Evolutionary conservation across 1,140 invertebrate genomes (phyloP).

Genomic region (Brachionus sp.): DNA sequence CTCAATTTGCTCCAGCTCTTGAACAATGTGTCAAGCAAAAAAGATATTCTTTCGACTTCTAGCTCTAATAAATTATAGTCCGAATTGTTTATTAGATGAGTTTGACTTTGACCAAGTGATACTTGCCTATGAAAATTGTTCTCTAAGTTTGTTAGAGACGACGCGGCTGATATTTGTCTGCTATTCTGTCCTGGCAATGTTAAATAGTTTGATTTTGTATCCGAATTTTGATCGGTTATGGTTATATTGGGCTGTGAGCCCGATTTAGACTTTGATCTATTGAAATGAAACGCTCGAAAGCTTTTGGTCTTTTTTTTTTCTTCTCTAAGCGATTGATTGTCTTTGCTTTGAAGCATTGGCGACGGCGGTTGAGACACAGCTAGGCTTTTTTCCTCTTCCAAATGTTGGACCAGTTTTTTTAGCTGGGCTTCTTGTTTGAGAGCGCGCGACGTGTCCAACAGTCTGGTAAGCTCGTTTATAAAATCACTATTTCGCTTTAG

Average conservation of each 20-base stretch:
- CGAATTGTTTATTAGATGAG: conserved; percentile 24
- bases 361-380: not conserved
- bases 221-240: not conserved
- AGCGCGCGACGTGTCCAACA: conserved; percentile 11
- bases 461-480: conserved; percentile 33
- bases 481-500: conserved; percentile 42
- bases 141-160: not conserved
- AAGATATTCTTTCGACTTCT: conserved; percentile 20
- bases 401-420: not conserved
- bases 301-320: conserved; percentile 28
- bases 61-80: conserved; percentile 4
- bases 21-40: not conserved
- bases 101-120: not conserved
- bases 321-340: not conserved
- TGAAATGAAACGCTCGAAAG: not conserved
- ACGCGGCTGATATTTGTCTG: conserved; percentile 5
- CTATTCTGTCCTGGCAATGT: not conserved
- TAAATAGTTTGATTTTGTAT: not conserved
- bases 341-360: not conserved
- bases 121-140: not conserved
- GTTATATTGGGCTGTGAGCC: conserved; percentile 1
- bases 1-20: not conserved
- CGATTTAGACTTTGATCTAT: not conserved
- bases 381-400: conserved; percentile 8
- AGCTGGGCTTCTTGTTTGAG: conserved; percentile 40